Evolutionary conservation across 2,797 vertebrate species (phyloP).

Genomic region (Falco concolor): DNA sequence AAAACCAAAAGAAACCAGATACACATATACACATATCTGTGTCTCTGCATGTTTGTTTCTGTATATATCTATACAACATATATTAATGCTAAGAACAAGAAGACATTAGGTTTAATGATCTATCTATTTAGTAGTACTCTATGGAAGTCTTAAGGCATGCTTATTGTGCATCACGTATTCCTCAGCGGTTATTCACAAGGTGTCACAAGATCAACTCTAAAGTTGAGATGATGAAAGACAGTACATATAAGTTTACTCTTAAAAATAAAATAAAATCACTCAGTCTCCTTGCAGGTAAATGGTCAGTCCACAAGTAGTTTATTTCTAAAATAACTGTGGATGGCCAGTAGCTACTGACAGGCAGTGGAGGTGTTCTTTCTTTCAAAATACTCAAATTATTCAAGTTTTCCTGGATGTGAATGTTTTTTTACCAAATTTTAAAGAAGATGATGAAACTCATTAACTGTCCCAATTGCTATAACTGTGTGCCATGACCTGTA

Average conservation of each 20-base stretch:
- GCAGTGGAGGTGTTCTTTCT: not conserved
- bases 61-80: not conserved
- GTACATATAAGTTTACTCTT: not conserved
- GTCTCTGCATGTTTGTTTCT: fast-evolving
- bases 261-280: not conserved
- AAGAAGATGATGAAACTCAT: not conserved
- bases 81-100: not conserved
- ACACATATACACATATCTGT: not conserved
- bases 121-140: not conserved
- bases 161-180: not conserved
- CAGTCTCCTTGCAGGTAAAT: not conserved
- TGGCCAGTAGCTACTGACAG: not conserved
- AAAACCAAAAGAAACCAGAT: not conserved
- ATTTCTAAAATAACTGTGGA: not conserved
- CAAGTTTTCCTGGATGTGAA: not conserved
- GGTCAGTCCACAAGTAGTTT: not conserved
- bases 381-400: not conserved
- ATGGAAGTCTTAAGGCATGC: not conserved
- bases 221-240: not conserved
- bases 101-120: not conserved
- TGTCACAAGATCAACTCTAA: not conserved
- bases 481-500: not conserved
- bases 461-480: not conserved
- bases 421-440: not conserved
- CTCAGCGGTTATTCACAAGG: not conserved